Evolutionary conservation across 2,888 invertebrate genomes (phyloP), one percentile per base, ranked within the genome.

Genomic region (Ptychoptera albimana): DNA sequence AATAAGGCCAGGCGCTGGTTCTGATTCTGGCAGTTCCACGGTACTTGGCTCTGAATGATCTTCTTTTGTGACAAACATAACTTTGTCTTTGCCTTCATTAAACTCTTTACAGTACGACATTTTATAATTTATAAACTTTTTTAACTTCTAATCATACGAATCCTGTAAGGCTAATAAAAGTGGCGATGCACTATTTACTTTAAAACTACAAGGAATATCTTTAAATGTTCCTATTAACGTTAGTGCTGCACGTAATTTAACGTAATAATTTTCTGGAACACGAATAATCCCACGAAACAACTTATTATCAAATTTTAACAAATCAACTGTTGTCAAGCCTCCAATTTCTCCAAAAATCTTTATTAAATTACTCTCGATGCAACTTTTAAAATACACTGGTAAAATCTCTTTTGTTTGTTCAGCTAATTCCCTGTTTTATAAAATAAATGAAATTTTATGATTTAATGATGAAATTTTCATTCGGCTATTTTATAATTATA

Each of bases 11-110:
- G 82, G 79, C 45, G 80, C 74, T 1, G 80, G 78, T 54, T 80
- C 82, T 1, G 80, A 74, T 14, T 31, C 14, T 1, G 86, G 82
- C 50, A 87, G 65, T 45, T 63, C 60, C 36, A 86, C 73, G 44
- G 69, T 74, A 57, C 85, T 81, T 1, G 89, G 87, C 30, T 66
- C 61, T 2, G 76, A 66, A 58, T 89, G 81, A 60, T 87, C 85
- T 58, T 82, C 85, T 55, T 78, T 77, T 0, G 84, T 73, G 8
- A 82, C 84, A 61, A 92, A 83, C 50, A 91, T 78, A 37, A 93
- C 77, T 49, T 77, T 73, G 61, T 92, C 89, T 67, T 88, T 86
- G 9, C 82, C 81, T 5, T 23, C 23, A 3, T 23, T 23, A 58
- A 66, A 58, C 44, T 58, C 59, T 49, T 73, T 59, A 60, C 75